Percentiles rank a stretch among this genome's conserved stretches.
These are phyloP conservation scores for Parnassius glacialis DNA, from an alignment of 2,888 invertebrate species.

Conservation along the genomic window DNA sequence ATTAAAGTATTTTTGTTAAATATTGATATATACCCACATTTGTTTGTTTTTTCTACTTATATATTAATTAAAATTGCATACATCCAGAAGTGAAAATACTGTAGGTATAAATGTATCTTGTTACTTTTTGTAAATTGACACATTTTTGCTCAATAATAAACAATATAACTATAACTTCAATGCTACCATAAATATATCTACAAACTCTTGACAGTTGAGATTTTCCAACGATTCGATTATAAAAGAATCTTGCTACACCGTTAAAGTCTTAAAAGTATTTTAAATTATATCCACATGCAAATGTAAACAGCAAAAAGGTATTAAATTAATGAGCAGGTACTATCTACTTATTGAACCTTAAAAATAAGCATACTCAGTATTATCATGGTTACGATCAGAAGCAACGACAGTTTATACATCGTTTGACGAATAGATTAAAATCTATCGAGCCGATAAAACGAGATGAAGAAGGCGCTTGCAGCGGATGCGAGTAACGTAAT, in stretches of 20 bases:
- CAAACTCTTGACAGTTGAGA: not conserved
- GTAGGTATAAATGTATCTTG: no score
- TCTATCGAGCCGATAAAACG: conserved; percentile 59
- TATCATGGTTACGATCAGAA: conserved; percentile 61
- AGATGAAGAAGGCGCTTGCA: conserved; percentile 67
- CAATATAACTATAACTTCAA: no score
- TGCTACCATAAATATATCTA: no score
- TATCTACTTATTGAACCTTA: conserved; percentile 19
- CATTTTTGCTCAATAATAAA: no score
- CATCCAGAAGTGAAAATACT: no score
- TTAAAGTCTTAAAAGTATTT: not conserved
- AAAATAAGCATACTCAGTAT: conserved; percentile 39
- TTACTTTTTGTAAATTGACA: no score
- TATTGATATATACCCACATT: no score
- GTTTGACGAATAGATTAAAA: conserved; percentile 73
- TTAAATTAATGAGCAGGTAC: conserved; percentile 8
- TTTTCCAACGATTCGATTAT: not conserved
- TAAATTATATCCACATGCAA: conserved; percentile 1
- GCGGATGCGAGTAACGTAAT: conserved; percentile 74
- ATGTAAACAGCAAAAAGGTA: conserved; percentile 6
- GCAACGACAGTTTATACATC: conserved; percentile 62
- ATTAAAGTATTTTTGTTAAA: no score
- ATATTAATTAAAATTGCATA: no score
- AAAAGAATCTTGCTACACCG: not conserved
- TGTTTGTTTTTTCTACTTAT: no score